Evolutionary conservation across 2,797 vertebrate species (phyloP).

Genomic region (Acropternis orthonyx): DNA sequence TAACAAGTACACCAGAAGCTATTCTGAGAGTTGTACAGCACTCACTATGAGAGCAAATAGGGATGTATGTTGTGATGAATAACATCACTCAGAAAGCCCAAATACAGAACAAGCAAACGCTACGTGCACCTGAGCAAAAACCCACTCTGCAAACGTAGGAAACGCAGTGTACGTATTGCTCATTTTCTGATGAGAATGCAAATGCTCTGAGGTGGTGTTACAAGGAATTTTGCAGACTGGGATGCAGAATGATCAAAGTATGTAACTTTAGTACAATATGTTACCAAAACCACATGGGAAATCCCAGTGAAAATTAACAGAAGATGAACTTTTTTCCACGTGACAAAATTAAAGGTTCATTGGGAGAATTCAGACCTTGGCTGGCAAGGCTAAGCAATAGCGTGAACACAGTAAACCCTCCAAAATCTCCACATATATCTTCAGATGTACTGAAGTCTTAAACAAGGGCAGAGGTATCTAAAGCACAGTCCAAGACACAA

Average conservation of each 20-base stretch:
- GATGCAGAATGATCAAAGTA: neutral
- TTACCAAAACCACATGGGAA: neutral
- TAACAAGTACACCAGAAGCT: neutral
- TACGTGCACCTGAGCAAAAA: neutral
- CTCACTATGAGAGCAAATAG: neutral
- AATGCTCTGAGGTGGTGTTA: neutral
- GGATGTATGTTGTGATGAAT: neutral
- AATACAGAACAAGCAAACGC: neutral
- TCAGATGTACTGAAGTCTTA: neutral
- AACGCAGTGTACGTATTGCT: rapidly evolving
- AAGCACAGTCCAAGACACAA: neutral
- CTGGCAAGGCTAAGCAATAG: neutral
- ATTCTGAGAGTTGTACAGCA: neutral
- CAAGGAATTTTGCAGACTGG: neutral
- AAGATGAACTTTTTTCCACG: neutral
- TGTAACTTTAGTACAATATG: rapidly evolving
- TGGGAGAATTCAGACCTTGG: neutral
- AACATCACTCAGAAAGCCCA: neutral
- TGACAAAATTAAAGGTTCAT: neutral
- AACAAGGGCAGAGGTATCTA: neutral
- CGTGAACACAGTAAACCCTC: neutral
- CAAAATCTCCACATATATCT: neutral
- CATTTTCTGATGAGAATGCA: neutral
- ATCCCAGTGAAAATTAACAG: neutral
- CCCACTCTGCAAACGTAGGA: neutral